A percentile compares a stretch with the other conserved stretches of the same genome.
phyloP scores from a whole-genome alignment of 92 coral and sea anemone genomes.

The Bergia sp. region DNA sequence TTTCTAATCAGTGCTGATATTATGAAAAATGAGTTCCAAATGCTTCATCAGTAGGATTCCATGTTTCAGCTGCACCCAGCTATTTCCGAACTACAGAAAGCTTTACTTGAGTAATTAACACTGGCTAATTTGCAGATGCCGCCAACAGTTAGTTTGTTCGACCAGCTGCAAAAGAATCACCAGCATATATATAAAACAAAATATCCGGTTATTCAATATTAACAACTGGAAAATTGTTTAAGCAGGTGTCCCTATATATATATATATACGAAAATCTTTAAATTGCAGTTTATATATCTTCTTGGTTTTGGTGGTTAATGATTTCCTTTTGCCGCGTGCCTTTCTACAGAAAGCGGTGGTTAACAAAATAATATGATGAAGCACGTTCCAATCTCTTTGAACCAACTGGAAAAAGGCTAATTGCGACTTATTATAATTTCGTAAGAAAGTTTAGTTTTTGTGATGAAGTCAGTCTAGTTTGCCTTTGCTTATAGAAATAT shows the following conservation, averaged over 20 bases:
- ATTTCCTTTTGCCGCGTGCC: background rate
- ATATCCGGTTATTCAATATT: constrained; percentile 32
- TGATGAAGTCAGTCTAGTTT: background rate
- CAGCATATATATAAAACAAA: background rate
- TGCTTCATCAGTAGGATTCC: background rate
- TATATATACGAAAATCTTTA: background rate
- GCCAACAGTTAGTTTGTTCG: background rate
- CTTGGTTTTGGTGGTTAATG: background rate
- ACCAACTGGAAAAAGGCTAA: background rate
- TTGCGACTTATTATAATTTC: background rate
- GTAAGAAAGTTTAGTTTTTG: background rate
- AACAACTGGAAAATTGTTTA: background rate
- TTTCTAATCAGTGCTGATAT: background rate
- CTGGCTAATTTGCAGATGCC: constrained; percentile 16
- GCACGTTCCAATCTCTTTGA: background rate
- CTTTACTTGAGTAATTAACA: background rate
- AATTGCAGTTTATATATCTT: background rate
- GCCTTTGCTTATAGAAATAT: constrained; percentile 5
- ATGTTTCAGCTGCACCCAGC: constrained; percentile 3
- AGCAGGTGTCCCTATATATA: constrained; percentile 2
- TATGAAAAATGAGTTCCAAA: background rate
- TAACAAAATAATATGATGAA: background rate
- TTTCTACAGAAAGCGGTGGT: background rate
- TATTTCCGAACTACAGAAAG: background rate
- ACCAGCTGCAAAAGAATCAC: constrained; percentile 21